Conservation (phyloP, 2,888 invertebrate genomes). For the Melanophora roralis region DNA sequence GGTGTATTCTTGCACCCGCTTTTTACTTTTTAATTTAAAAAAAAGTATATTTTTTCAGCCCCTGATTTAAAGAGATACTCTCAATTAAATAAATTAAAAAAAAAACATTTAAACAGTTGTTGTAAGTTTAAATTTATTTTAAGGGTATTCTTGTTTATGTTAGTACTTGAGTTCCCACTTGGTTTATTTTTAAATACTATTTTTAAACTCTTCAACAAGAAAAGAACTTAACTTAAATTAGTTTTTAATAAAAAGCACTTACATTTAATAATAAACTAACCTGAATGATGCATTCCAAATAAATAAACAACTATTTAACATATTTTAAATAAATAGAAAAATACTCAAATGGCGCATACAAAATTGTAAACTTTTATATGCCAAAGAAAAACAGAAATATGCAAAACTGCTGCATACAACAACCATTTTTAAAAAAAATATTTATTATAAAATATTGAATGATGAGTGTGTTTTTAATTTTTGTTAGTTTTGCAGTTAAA, state of each 20-base stretch:
- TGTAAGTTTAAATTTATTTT: no score
- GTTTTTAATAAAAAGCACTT: conserved; percentile 11
- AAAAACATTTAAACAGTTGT: no score
- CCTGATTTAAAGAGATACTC: no score
- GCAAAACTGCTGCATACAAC: conserved; percentile 33
- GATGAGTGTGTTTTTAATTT: conserved; percentile 4
- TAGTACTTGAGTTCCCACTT: not conserved
- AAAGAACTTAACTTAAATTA: not conserved
- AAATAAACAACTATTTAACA: not conserved
- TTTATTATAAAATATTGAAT: conserved; percentile 28
- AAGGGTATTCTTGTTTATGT: no score
- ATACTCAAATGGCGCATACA: not conserved
- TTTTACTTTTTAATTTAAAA: no score
- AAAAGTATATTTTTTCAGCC: no score
- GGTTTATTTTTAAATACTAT: not conserved
- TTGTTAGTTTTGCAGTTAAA: no score
- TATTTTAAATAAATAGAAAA: not conserved
- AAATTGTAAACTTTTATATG: not conserved
- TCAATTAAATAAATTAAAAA: no score
- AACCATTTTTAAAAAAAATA: conserved; percentile 41
- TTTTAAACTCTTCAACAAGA: not conserved
- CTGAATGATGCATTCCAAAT: not conserved
- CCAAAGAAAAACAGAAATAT: not conserved
- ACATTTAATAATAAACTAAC: conserved; percentile 6
- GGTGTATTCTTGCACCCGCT: no score